phyloP scores from a whole-genome alignment of 2,113 vertebrate species.

The Rhombomys opimus region DNA sequence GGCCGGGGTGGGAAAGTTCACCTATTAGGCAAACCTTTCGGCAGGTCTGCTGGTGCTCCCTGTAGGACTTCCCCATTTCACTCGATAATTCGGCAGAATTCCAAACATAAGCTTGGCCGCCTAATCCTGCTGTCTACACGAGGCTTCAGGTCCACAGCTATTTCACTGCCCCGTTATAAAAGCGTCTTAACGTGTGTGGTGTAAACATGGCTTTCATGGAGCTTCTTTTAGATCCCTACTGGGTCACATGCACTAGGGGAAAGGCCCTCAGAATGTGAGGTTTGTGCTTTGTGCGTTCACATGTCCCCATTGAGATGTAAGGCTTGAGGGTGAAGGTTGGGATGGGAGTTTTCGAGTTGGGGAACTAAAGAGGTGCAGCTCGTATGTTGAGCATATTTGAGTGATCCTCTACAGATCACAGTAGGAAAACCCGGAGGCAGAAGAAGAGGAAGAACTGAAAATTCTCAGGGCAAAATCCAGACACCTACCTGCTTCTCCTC shows the following conservation, averaged over 20 bases:
- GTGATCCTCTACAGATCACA: not conserved
- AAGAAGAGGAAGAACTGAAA: not conserved
- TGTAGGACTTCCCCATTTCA: not conserved
- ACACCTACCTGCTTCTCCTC: not conserved
- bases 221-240: not conserved
- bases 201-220: not conserved
- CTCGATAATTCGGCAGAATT: not conserved
- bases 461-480: not conserved
- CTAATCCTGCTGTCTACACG: not conserved
- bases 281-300: not conserved
- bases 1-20: not conserved
- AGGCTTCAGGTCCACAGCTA: not conserved
- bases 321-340: not conserved
- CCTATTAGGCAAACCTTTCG: not conserved
- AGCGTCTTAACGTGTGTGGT: too few species aligned
- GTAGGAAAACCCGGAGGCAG: not conserved
- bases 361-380: not conserved
- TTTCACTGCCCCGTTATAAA: not conserved
- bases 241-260: not conserved
- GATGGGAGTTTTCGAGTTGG: not conserved
- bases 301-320: not conserved
- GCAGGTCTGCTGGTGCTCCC: not conserved
- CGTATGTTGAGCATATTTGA: rapidly evolving
- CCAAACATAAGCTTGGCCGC: not conserved
- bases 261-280: not conserved